These are phyloP conservation scores for Leptobrachium ailaonicum DNA, from an alignment of 2,113 vertebrate genomes.

Conservation along the genomic window DNA sequence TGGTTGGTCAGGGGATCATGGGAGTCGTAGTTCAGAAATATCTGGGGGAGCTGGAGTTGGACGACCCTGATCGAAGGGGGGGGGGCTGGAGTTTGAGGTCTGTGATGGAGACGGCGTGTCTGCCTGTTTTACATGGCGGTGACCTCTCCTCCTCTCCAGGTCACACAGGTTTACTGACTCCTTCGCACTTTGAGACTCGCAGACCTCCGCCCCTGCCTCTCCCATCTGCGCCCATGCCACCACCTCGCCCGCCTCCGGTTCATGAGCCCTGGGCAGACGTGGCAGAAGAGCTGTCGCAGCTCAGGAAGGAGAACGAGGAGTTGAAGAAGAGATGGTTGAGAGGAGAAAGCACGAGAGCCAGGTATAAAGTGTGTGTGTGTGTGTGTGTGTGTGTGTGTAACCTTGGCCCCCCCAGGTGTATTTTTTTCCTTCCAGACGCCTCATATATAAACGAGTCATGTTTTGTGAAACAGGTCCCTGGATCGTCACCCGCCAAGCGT, in stretches of 20 bases:
- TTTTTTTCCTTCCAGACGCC: too few species aligned
- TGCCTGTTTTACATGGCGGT: background rate
- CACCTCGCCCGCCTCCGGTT: background rate
- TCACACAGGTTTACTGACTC: constrained; percentile 18
- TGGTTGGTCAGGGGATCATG: too few species aligned
- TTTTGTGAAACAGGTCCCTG: constrained; percentile 13
- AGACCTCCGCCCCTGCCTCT: background rate
- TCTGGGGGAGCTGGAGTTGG: too few species aligned
- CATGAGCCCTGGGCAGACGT: constrained; percentile 15
- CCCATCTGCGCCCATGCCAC: background rate
- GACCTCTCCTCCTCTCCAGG: background rate
- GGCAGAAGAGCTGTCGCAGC: constrained; percentile 7
- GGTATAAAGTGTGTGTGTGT: background rate
- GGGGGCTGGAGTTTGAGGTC: too few species aligned
- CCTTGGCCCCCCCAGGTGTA: too few species aligned
- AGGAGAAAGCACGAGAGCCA: constrained; percentile 10
- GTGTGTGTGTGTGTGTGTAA: too few species aligned
- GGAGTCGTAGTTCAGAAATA: too few species aligned
- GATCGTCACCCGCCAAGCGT: background rate
- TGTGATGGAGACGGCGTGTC: too few species aligned
- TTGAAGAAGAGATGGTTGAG: constrained; percentile 7
- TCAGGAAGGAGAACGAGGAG: constrained; percentile 27
- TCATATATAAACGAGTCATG: too few species aligned
- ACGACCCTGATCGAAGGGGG: too few species aligned
- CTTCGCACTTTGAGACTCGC: constrained; percentile 31